Evolutionary conservation across 2,888 invertebrate genomes (phyloP).

Genomic region (Melanargia galathea): DNA sequence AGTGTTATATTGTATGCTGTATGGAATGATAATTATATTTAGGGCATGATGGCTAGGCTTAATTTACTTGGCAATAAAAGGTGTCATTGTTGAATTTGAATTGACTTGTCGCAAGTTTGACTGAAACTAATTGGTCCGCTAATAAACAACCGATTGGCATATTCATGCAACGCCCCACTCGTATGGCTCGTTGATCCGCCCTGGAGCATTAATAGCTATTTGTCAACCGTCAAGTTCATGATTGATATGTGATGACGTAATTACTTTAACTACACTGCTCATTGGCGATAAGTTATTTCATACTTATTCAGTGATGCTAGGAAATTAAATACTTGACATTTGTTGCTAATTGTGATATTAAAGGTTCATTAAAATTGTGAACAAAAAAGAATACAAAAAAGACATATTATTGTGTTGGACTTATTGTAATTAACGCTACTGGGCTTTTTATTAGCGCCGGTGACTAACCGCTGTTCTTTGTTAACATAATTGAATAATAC

Average conservation of each 20-base stretch:
- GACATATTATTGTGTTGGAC: too few relatives aligned
- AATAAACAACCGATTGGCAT: constrained; percentile 64
- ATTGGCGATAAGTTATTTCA: constrained; percentile 6
- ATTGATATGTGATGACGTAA: constrained; percentile 69
- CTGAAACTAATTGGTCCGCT: constrained; percentile 61
- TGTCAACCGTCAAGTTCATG: constrained; percentile 67
- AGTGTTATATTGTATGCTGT: too few relatives aligned
- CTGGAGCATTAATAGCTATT: constrained; percentile 70
- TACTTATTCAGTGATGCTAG: neutral
- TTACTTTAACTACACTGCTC: constrained; percentile 46
- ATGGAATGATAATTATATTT: too few relatives aligned
- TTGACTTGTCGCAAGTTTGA: constrained; percentile 62
- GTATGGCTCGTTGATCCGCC: constrained; percentile 58
- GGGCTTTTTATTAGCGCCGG: neutral
- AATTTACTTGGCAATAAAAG: neutral
- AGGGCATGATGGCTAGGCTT: too few relatives aligned
- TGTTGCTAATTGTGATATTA: too few relatives aligned
- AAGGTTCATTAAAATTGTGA: too few relatives aligned
- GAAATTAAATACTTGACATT: neutral
- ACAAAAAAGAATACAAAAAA: too few relatives aligned
- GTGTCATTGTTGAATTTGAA: constrained; percentile 16
- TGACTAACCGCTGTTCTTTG: neutral
- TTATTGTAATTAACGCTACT: neutral
- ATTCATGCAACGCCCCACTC: constrained; percentile 49
- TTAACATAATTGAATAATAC: neutral